Evolutionary conservation across 92 coral and sea anemone genomes (phyloP).

Genomic region (Metridium senile): DNA sequence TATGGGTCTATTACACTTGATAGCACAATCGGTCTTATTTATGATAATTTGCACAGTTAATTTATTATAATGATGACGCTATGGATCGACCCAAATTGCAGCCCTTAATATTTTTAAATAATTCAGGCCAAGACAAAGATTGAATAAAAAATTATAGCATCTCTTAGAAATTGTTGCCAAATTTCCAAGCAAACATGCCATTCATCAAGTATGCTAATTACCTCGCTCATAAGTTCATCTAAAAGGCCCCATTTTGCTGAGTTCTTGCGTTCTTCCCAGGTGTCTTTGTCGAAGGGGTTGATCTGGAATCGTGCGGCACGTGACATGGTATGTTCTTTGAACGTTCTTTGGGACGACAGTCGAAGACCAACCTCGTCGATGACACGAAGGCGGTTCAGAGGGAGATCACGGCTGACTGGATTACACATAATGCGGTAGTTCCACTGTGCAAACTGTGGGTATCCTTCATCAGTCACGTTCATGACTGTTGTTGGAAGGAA

Average conservation of each 20-base stretch:
- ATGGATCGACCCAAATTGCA: too few relatives aligned
- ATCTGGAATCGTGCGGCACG: conserved; percentile 73
- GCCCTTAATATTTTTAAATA: too few relatives aligned
- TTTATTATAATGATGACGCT: too few relatives aligned
- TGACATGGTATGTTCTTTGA: conserved; percentile 37
- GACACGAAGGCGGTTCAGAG: conserved; percentile 60
- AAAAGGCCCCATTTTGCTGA: conserved; percentile 24
- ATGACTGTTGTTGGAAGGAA: conserved; percentile 72
- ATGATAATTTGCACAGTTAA: too few relatives aligned
- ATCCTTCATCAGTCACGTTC: conserved; percentile 39
- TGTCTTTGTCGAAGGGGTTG: conserved; percentile 52
- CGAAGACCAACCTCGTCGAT: conserved; percentile 60
- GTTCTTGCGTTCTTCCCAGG: conserved; percentile 36
- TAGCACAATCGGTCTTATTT: too few relatives aligned
- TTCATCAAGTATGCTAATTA: too few relatives aligned
- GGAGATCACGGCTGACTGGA: conserved; percentile 61
- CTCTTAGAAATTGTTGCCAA: too few relatives aligned
- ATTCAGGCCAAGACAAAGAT: too few relatives aligned
- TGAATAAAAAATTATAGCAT: too few relatives aligned
- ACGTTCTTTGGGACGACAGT: conserved; percentile 32
- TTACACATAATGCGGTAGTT: conserved; percentile 71
- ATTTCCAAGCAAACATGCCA: too few relatives aligned
- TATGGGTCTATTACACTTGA: too few relatives aligned
- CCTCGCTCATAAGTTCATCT: conserved; percentile 64
- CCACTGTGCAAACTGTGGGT: conserved; percentile 68